phyloP scores from a whole-genome alignment of 2,888 invertebrate species.

The Acanthosepion lycidas region DNA sequence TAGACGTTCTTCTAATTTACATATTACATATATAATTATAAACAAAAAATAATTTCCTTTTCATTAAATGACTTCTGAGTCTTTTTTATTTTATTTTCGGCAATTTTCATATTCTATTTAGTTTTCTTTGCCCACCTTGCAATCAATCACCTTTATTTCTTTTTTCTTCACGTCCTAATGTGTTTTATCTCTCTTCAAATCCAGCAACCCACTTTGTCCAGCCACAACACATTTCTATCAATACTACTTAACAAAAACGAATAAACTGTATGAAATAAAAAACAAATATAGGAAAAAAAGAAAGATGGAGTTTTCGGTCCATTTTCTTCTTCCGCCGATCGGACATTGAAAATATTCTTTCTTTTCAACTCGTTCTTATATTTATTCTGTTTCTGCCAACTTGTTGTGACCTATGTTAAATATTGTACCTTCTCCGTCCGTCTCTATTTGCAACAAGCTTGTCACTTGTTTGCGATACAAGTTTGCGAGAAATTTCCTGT shows the following conservation, averaged over 20 bases:
- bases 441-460: slow-evolving; percentile 8
- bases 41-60: no score
- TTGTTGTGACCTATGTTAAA: slow-evolving; percentile 18
- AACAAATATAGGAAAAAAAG: not conserved
- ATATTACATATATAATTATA: no score
- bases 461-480: slow-evolving; percentile 11
- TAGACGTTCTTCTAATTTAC: no score
- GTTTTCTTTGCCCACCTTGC: not conserved
- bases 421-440: not conserved
- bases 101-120: not conserved
- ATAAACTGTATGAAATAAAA: not conserved
- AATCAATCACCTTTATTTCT: not conserved
- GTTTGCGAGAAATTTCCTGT: slow-evolving; percentile 20
- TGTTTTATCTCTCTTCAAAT: not conserved
- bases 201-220: not conserved
- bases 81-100: not conserved
- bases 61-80: not conserved
- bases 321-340: not conserved
- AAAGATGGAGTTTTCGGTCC: not conserved
- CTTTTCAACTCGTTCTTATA: not conserved
- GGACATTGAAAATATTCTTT: not conserved
- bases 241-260: not conserved
- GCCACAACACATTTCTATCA: not conserved
- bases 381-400: not conserved
- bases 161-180: not conserved